phyloP scores from a whole-genome alignment of 2,113 vertebrate genomes.

The Crotalus horridus region DNA sequence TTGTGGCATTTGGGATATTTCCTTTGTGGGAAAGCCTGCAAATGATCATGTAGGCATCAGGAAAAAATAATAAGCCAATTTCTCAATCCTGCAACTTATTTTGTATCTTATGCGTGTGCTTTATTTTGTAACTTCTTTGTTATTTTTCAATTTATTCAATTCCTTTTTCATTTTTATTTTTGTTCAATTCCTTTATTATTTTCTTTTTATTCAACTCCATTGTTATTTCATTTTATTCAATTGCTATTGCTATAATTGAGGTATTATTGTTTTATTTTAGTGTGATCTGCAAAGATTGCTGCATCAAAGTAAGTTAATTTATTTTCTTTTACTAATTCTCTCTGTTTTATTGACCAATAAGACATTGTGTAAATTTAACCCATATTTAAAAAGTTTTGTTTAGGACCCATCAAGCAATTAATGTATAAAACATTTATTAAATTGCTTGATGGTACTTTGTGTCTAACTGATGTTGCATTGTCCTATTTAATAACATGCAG shows the following conservation, averaged over 20 bases:
- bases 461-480: not conserved
- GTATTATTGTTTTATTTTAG: slow-evolving; percentile 32
- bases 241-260: not conserved
- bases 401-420: not conserved
- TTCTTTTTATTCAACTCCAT: not conserved
- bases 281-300: slow-evolving; percentile 62
- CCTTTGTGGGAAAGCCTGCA: not conserved
- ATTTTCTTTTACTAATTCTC: not conserved
- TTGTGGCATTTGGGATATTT: not conserved
- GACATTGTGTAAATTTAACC: not conserved
- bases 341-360: not conserved
- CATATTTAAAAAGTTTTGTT: not conserved
- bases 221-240: not conserved
- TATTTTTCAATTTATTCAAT: not conserved
- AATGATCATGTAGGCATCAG: not conserved
- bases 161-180: not conserved
- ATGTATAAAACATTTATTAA: not conserved
- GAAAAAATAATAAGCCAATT: not conserved
- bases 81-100: not conserved
- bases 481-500: not conserved
- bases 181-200: not conserved
- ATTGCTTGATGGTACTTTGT: not conserved
- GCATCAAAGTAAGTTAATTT: slow-evolving; percentile 55
- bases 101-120: not conserved
- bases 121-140: not conserved